Conservation (phyloP, 2,888 invertebrate genomes). For the Drosophila gaucha region DNA sequence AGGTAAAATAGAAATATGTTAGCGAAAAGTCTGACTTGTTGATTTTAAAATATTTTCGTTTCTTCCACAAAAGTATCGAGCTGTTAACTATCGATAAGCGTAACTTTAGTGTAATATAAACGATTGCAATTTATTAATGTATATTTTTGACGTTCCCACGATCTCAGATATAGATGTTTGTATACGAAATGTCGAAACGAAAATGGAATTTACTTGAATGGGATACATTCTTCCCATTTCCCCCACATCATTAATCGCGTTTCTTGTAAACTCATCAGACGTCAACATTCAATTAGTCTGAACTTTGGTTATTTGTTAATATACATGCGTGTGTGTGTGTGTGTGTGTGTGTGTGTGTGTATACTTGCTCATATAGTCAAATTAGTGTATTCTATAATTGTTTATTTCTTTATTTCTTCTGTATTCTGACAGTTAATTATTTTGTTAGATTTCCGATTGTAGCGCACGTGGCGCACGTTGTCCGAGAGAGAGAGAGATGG, state of each 20-base stretch:
- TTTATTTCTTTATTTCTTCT: slow-evolving; percentile 70
- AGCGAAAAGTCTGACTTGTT: no score
- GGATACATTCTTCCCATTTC: neutral
- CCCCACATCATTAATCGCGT: slow-evolving; percentile 2
- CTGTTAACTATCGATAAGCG: no score
- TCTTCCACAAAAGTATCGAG: no score
- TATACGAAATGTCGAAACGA: neutral
- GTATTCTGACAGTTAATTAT: slow-evolving; percentile 78
- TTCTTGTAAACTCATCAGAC: slow-evolving; percentile 37
- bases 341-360: slow-evolving; percentile 4
- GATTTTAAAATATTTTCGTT: no score
- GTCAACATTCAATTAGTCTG: slow-evolving; percentile 55
- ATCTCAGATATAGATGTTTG: neutral
- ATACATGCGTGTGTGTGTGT: slow-evolving; percentile 1
- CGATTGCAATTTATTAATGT: no score
- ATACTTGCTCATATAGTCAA: slow-evolving; percentile 3
- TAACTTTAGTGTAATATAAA: no score
- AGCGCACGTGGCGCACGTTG: slow-evolving; percentile 50
- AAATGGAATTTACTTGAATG: slow-evolving; percentile 1
- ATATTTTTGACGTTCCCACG: neutral
- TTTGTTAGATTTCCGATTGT: slow-evolving; percentile 67
- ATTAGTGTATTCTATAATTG: slow-evolving; percentile 54
- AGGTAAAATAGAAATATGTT: no score
- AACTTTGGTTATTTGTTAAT: slow-evolving; percentile 26
- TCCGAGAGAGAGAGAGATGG: slow-evolving; percentile 9